These are phyloP conservation scores for Nymphalis urticae DNA, from an alignment of 2,888 invertebrate genomes.

Conservation along the genomic window DNA sequence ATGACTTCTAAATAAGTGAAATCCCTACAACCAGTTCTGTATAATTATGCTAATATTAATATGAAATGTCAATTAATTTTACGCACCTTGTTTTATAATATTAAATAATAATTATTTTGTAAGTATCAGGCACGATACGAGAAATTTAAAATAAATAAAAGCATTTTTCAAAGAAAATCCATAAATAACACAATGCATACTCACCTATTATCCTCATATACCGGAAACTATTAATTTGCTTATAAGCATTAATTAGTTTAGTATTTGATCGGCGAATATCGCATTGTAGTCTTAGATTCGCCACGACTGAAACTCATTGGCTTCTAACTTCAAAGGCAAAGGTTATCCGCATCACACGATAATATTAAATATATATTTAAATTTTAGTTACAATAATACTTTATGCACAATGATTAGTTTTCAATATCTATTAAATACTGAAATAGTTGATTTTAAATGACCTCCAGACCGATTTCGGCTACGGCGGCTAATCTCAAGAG, in stretches of 20 bases:
- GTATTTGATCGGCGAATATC: slow-evolving; percentile 27
- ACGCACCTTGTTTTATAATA: too few species aligned
- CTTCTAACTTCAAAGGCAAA: slow-evolving; percentile 7
- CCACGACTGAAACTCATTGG: slow-evolving; percentile 13
- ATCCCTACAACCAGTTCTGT: too few species aligned
- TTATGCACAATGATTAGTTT: background rate
- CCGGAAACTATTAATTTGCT: slow-evolving; percentile 7
- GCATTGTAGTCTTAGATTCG: slow-evolving; percentile 5
- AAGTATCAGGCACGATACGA: background rate
- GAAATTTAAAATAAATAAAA: background rate
- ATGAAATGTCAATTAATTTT: background rate
- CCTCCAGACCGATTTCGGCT: too few species aligned
- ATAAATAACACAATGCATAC: background rate
- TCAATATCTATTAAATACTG: background rate
- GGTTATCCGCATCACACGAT: slow-evolving; percentile 9
- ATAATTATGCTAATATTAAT: background rate
- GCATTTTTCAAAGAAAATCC: background rate
- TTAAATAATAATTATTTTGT: background rate
- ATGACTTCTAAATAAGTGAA: too few species aligned
- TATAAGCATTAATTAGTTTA: slow-evolving; percentile 3
- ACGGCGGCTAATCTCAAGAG: too few species aligned
- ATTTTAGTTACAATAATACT: slow-evolving; percentile 3
- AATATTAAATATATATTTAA: slow-evolving; percentile 5
- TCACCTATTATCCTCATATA: slow-evolving; percentile 1
- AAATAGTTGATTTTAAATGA: too few species aligned